phyloP scores from a whole-genome alignment of 2,888 invertebrate genomes.

The Pegoplata infirma region DNA sequence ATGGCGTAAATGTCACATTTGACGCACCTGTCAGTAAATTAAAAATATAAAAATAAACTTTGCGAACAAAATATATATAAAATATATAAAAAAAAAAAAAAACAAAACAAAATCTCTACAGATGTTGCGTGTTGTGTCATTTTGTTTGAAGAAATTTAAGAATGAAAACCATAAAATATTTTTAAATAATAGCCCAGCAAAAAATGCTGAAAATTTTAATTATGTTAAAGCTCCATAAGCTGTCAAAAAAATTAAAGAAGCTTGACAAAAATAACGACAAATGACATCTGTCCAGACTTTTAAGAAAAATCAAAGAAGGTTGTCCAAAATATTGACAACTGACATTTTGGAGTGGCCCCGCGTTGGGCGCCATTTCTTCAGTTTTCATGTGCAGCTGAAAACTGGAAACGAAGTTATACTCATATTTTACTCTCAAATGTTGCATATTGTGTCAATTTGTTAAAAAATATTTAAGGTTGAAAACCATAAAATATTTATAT shows the following conservation, averaged over 20 bases:
- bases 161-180: conserved; percentile 16
- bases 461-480: conserved; percentile 25
- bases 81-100: conserved; percentile 13
- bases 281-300: too few relatives aligned
- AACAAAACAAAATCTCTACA: conserved; percentile 24
- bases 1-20: conserved; percentile 48
- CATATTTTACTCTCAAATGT: too few relatives aligned
- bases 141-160: conserved; percentile 23
- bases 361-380: too few relatives aligned
- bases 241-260: too few relatives aligned
- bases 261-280: too few relatives aligned
- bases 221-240: too few relatives aligned
- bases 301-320: too few relatives aligned
- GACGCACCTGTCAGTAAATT: conserved; percentile 47
- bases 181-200: background rate
- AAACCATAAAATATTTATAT: conserved; percentile 5
- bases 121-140: conserved; percentile 51
- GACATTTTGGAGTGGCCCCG: too few relatives aligned
- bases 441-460: conserved; percentile 48
- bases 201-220: background rate
- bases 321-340: too few relatives aligned
- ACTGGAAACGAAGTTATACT: too few relatives aligned
- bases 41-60: conserved; percentile 5
- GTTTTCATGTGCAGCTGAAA: too few relatives aligned
- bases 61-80: too few relatives aligned